Conservation (phyloP, 1,140 invertebrate species). For the Lerema accius region DNA sequence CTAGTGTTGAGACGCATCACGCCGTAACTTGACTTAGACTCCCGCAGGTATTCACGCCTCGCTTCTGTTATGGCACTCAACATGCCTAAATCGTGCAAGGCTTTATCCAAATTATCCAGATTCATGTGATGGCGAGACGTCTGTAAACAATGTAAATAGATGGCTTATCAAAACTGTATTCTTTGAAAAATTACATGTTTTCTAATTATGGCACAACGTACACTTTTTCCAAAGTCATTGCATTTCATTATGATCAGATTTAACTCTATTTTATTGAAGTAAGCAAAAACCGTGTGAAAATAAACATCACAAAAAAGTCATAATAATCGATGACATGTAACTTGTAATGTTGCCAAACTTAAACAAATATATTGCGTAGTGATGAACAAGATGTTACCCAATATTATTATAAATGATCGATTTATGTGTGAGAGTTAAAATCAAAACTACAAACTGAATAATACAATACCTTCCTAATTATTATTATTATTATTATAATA, state of each 20-base stretch:
- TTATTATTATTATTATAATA: too few species aligned
- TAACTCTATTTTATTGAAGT: slow-evolving; percentile 53
- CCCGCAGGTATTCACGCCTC: slow-evolving; percentile 81
- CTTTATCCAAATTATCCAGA: slow-evolving; percentile 82
- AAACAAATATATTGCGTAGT: neutral
- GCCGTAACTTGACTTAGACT: slow-evolving; percentile 76
- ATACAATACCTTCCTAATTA: too few species aligned
- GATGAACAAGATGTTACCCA: neutral
- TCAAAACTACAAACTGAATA: too few species aligned
- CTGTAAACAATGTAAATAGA: slow-evolving; percentile 65
- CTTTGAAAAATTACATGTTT: slow-evolving; percentile 13
- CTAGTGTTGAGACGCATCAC: slow-evolving; percentile 83
- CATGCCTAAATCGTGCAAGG: slow-evolving; percentile 84
- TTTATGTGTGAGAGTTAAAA: too few species aligned
- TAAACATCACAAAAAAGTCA: slow-evolving; percentile 82
- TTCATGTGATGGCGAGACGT: slow-evolving; percentile 72
- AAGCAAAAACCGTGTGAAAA: slow-evolving; percentile 72
- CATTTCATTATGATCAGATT: slow-evolving; percentile 69
- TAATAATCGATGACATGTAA: slow-evolving; percentile 68
- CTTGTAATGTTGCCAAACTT: slow-evolving; percentile 39
- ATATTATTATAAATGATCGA: too few species aligned
- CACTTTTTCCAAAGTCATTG: slow-evolving; percentile 70
- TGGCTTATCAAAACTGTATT: slow-evolving; percentile 27
- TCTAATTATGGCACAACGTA: slow-evolving; percentile 43
- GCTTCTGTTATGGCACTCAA: slow-evolving; percentile 83